phyloP scores from a whole-genome alignment of 1,140 invertebrate genomes.

The Halesus radiatus region DNA sequence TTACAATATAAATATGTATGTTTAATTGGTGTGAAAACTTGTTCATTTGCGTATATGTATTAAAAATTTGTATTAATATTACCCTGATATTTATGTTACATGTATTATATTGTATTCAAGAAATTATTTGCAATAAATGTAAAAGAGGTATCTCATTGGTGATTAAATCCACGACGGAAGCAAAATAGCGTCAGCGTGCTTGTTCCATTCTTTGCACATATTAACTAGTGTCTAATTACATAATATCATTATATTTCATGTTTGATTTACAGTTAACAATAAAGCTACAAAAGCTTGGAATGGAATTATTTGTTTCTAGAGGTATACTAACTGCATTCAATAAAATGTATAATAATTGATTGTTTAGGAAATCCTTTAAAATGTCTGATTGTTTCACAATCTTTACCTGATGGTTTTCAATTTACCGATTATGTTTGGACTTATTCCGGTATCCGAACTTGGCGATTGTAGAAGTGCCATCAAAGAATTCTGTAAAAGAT shows the following conservation, averaged over 20 bases:
- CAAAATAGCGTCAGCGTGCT: too few relatives aligned
- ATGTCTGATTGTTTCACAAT: neutral
- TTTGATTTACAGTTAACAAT: neutral
- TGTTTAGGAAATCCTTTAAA: too few relatives aligned
- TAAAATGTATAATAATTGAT: too few relatives aligned
- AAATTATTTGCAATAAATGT: too few relatives aligned
- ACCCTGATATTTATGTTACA: neutral
- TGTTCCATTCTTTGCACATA: too few relatives aligned
- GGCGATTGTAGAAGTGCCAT: slow-evolving; percentile 29
- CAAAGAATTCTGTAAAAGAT: slow-evolving; percentile 30
- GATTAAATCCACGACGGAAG: too few relatives aligned
- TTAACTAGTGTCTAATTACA: too few relatives aligned
- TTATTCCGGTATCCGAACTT: slow-evolving; percentile 6
- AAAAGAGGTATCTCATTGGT: too few relatives aligned
- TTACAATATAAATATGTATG: neutral
- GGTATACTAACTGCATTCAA: too few relatives aligned
- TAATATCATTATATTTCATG: neutral
- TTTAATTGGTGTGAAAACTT: too few relatives aligned
- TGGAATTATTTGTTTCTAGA: too few relatives aligned
- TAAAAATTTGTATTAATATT: neutral
- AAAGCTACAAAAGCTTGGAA: too few relatives aligned
- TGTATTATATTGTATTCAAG: neutral
- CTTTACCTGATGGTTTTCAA: slow-evolving; percentile 11
- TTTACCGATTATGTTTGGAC: slow-evolving; percentile 29
- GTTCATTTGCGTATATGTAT: neutral